A percentile compares a stretch with the other conserved stretches of the same genome.
These are phyloP conservation scores for Poecilia gillii DNA, from an alignment of 2,797 vertebrate species.

Conservation along the genomic window DNA sequence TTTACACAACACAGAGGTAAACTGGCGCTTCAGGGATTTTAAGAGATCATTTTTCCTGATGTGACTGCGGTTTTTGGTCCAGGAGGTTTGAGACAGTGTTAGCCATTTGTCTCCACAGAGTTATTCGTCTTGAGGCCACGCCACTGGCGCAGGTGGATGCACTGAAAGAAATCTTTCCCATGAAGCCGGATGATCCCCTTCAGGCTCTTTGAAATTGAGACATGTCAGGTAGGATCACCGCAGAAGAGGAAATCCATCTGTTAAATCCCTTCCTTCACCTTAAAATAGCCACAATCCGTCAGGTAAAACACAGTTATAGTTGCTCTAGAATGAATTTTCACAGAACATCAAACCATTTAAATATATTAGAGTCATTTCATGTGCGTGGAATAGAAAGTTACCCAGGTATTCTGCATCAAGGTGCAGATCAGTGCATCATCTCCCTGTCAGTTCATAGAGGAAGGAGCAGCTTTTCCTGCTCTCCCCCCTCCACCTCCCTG, in stretches of 20 bases:
- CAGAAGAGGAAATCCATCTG: conserved; percentile 9
- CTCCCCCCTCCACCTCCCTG: conserved; percentile 17
- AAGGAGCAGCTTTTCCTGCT: conserved; percentile 33
- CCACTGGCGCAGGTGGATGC: conserved; percentile 21
- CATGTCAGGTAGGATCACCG: conserved; percentile 10
- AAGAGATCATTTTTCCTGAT: background rate
- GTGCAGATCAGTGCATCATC: conserved; percentile 47
- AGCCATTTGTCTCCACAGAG: conserved; percentile 10
- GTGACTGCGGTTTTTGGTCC: conserved; percentile 11
- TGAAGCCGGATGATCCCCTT: conserved; percentile 38
- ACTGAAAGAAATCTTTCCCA: conserved; percentile 24
- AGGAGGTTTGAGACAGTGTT: conserved; percentile 11
- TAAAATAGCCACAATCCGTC: background rate
- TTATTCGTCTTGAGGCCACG: conserved; percentile 12
- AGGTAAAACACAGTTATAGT: background rate
- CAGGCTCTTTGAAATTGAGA: conserved; percentile 35
- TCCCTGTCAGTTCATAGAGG: conserved; percentile 45
- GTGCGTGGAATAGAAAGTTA: background rate
- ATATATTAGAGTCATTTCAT: conserved; percentile 12
- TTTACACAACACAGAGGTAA: background rate
- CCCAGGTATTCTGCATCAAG: conserved; percentile 23
- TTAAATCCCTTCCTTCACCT: background rate
- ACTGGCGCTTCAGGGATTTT: background rate
- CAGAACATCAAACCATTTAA: conserved; percentile 9
- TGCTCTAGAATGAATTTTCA: background rate